phyloP scores from a whole-genome alignment of 2,888 invertebrate species.

The Caenorhabditis sp. region DNA sequence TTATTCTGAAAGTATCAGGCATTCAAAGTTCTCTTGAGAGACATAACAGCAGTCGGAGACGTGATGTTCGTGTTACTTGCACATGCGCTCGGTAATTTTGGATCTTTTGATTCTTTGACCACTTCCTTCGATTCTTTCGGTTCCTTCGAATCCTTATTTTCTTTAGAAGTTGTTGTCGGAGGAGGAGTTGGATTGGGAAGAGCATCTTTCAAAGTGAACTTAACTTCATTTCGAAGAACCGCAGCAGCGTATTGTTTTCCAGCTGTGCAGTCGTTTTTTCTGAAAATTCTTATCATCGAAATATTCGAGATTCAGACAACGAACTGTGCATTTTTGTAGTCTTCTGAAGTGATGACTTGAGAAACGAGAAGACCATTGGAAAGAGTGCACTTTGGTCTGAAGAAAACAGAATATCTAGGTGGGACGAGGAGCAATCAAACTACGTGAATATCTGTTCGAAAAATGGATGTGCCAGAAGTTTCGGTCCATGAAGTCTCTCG shows the following conservation, averaged over 20 bases:
- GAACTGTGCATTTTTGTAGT: constrained; percentile 59
- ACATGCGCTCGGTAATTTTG: not conserved
- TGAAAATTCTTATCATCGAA: not conserved
- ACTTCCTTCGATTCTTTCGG: constrained; percentile 10
- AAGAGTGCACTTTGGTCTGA: constrained; percentile 50
- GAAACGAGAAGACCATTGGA: constrained; percentile 67
- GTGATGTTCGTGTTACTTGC: constrained; percentile 20
- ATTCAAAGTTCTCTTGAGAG: constrained; percentile 42
- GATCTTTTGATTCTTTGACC: constrained; percentile 1
- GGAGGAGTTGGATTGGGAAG: not conserved
- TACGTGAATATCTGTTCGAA: constrained; percentile 70
- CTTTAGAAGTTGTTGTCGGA: not conserved
- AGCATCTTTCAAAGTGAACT: constrained; percentile 37
- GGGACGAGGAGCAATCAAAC: not conserved
- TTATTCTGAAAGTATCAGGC: too few relatives aligned
- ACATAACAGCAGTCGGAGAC: constrained; percentile 35
- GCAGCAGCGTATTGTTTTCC: constrained; percentile 43
- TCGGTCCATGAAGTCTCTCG: constrained; percentile 70
- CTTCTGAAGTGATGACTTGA: constrained; percentile 64
- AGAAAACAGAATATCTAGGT: not conserved
- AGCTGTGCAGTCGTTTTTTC: constrained; percentile 37
- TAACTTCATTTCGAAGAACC: constrained; percentile 32
- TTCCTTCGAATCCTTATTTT: constrained; percentile 15
- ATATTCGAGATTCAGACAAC: not conserved
- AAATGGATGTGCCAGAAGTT: constrained; percentile 69